A percentile compares a stretch with the other conserved stretches of the same genome.
Conservation (phyloP, 2,888 invertebrate genomes). For the Sisyra terminalis region DNA sequence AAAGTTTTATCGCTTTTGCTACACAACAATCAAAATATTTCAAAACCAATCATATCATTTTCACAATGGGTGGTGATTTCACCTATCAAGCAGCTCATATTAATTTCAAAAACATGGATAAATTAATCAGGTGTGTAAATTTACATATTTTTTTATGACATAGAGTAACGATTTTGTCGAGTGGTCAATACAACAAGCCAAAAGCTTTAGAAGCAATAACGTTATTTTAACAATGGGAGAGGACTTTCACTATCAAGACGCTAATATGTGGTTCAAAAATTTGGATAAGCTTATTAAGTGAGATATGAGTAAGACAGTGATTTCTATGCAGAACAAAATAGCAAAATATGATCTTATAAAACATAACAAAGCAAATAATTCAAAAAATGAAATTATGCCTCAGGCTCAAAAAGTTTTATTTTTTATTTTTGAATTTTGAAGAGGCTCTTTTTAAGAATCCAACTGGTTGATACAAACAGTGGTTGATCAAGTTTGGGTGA, state of each 20-base stretch:
- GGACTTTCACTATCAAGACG: slow-evolving; percentile 75
- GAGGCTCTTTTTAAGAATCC: too few species aligned
- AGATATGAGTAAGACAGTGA: slow-evolving; percentile 25
- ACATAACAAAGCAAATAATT: too few species aligned
- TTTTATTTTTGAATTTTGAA: too few species aligned
- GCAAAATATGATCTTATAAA: background rate
- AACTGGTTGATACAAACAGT: too few species aligned
- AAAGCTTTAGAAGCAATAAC: slow-evolving; percentile 49
- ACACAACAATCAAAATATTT: slow-evolving; percentile 35
- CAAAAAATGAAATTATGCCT: too few species aligned
- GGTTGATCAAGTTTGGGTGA: too few species aligned
- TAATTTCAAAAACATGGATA: slow-evolving; percentile 80
- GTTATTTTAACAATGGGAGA: slow-evolving; percentile 80
- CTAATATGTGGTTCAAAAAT: slow-evolving; percentile 64
- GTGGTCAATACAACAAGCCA: slow-evolving; percentile 37
- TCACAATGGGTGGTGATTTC: slow-evolving; percentile 90
- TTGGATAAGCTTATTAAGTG: slow-evolving; percentile 78
- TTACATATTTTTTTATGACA: slow-evolving; percentile 1
- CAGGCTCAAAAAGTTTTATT: too few species aligned
- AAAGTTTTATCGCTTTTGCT: slow-evolving; percentile 36
- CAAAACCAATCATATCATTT: slow-evolving; percentile 55
- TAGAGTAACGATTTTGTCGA: slow-evolving; percentile 37
- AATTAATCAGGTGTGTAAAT: slow-evolving; percentile 59
- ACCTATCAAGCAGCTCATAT: slow-evolving; percentile 50
- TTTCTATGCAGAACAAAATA: too few species aligned